A percentile compares a stretch with the other conserved stretches of the same genome.
Conservation (phyloP, 2,797 vertebrate species). For the Kryptolebias ocellatus region DNA sequence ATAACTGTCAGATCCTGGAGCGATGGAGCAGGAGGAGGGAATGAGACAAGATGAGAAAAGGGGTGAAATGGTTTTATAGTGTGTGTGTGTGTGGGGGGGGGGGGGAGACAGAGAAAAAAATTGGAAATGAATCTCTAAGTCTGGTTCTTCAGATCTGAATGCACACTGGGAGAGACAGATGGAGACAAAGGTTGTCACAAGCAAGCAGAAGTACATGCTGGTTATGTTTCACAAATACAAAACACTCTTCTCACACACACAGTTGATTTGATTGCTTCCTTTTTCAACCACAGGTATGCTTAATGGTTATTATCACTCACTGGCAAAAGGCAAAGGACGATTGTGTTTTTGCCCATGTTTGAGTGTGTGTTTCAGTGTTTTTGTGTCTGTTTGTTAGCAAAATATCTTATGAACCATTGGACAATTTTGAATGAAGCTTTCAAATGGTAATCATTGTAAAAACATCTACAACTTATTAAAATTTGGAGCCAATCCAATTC, state of each 20-base stretch:
- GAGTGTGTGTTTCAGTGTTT: too few relatives aligned
- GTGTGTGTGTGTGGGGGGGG: not conserved
- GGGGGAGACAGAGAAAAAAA: conserved; percentile 27
- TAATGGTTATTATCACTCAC: too few relatives aligned
- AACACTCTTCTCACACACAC: not conserved
- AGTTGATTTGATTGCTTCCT: not conserved
- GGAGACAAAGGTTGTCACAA: conserved; percentile 10
- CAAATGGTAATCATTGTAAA: too few relatives aligned
- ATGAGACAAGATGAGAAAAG: not conserved
- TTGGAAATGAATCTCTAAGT: conserved; percentile 35
- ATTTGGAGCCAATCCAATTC: too few relatives aligned
- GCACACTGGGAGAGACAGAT: conserved; percentile 16
- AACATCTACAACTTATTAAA: too few relatives aligned
- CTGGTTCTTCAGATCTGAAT: conserved; percentile 28
- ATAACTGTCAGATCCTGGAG: conserved; percentile 72
- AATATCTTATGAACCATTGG: too few relatives aligned
- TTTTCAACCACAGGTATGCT: too few relatives aligned
- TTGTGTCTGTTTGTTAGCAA: too few relatives aligned
- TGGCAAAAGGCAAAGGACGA: too few relatives aligned
- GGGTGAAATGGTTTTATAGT: conserved; percentile 16
- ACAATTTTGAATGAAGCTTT: too few relatives aligned
- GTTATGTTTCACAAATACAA: not conserved
- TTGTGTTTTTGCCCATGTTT: too few relatives aligned
- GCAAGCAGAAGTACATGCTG: not conserved
- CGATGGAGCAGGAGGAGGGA: conserved; percentile 1